Evolutionary conservation across 2,113 vertebrate genomes (phyloP).

Genomic region (Bubo bubo): DNA sequence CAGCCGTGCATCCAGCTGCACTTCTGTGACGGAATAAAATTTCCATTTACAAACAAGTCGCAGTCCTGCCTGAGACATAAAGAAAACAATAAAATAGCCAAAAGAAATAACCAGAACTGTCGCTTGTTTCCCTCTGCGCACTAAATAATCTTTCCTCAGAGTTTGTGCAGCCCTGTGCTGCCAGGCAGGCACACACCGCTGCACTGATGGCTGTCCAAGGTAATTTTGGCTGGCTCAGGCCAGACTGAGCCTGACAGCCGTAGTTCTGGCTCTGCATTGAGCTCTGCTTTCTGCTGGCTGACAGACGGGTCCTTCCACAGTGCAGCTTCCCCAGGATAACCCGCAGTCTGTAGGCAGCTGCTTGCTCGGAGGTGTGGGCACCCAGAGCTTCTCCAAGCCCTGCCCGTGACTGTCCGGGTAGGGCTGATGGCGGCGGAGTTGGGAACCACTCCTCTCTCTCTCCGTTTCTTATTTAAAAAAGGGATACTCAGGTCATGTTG

Average conservation of each 20-base stretch:
- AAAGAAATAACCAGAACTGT: slow-evolving; percentile 16
- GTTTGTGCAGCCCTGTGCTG: not conserved
- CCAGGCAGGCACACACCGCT: not conserved
- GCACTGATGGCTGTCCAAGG: not conserved
- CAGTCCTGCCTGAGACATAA: not conserved
- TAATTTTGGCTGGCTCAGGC: not conserved
- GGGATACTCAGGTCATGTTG: rapidly evolving
- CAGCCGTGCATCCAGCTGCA: not conserved
- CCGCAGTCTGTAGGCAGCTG: not conserved
- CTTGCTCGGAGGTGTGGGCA: not conserved
- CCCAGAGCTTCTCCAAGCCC: not conserved
- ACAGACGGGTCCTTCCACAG: not conserved
- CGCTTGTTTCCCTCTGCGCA: not conserved
- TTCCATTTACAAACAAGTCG: not conserved
- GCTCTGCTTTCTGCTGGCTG: not conserved
- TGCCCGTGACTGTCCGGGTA: not conserved
- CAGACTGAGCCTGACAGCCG: not conserved
- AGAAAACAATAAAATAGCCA: slow-evolving; percentile 12
- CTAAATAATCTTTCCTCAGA: not conserved
- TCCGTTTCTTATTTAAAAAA: rapidly evolving
- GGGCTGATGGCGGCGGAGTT: not conserved
- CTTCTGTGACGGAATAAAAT: not conserved
- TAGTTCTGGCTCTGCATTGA: not conserved
- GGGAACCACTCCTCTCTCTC: not conserved
- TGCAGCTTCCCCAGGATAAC: not conserved